Evolutionary conservation across 2,797 vertebrate genomes (phyloP).

Genomic region (Anas capensis): DNA sequence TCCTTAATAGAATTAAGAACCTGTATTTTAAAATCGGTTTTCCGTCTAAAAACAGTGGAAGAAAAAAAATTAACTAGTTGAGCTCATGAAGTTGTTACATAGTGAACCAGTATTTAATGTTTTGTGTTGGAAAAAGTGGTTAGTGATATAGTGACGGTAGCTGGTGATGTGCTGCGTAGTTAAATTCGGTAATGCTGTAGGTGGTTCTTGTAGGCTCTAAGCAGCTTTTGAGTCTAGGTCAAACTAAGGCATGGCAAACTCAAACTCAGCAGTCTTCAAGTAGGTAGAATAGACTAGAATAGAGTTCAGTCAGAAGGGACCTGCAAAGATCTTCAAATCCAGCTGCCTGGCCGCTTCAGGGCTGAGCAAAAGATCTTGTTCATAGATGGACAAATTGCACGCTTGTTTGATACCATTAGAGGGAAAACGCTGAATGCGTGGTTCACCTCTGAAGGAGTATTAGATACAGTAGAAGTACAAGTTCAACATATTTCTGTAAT

Average conservation of each 20-base stretch:
- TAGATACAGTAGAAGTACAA: not conserved
- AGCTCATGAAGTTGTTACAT: rapidly evolving
- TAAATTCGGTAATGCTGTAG: not conserved
- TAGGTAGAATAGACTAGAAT: not conserved
- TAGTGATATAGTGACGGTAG: not conserved
- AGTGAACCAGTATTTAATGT: not conserved
- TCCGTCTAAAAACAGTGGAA: not conserved
- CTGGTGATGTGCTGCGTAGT: not conserved
- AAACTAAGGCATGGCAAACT: not conserved
- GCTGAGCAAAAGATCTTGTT: not conserved
- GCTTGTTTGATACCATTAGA: not conserved
- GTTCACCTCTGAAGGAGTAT: not conserved
- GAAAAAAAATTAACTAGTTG: not conserved
- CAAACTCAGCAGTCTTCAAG: not conserved
- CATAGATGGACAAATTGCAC: not conserved
- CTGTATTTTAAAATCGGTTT: not conserved
- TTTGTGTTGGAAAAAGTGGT: not conserved
- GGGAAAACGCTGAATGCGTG: not conserved
- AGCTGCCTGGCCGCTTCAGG: not conserved
- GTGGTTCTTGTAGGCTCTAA: not conserved
- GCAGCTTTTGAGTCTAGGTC: not conserved
- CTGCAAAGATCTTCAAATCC: not conserved
- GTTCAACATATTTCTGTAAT: not conserved
- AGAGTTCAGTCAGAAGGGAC: not conserved
- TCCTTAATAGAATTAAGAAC: not conserved